Conservation (phyloP, 2,797 vertebrate genomes). For the Xiphorhynchus erythropygius region DNA sequence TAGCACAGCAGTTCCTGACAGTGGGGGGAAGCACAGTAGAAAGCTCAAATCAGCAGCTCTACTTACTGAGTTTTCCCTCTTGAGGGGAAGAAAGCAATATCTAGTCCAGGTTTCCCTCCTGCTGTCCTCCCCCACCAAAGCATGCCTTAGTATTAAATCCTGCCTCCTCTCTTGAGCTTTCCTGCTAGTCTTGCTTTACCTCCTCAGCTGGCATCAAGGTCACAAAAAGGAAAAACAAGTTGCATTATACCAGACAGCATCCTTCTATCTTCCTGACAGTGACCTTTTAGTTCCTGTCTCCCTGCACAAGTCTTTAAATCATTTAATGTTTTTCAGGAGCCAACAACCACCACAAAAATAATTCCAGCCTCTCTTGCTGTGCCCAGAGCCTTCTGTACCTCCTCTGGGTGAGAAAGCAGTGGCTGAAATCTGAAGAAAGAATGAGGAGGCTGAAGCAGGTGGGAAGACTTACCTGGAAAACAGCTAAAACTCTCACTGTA, state of each 20-base stretch:
- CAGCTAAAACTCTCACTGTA: neutral
- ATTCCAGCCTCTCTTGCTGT: neutral
- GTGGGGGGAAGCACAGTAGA: neutral
- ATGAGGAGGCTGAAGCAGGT: neutral
- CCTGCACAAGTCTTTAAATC: neutral
- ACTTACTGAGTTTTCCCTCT: neutral
- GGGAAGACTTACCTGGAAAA: slow-evolving; percentile 9
- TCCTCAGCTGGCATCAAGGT: neutral
- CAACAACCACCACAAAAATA: neutral
- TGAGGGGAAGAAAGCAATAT: neutral
- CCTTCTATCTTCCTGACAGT: neutral
- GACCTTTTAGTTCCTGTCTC: neutral
- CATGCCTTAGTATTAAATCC: neutral
- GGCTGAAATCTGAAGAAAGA: neutral
- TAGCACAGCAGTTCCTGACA: neutral
- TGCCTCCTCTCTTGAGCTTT: neutral
- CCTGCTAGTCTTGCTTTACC: neutral
- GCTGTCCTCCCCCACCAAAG: neutral
- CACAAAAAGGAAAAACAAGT: neutral
- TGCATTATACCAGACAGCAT: neutral
- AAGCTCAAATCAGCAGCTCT: neutral
- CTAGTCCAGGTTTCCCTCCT: neutral
- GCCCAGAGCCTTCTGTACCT: neutral
- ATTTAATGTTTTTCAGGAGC: neutral
- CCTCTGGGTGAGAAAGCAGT: neutral